phyloP scores from a whole-genome alignment of 2,797 vertebrate species.

The Sebastes flavidus region DNA sequence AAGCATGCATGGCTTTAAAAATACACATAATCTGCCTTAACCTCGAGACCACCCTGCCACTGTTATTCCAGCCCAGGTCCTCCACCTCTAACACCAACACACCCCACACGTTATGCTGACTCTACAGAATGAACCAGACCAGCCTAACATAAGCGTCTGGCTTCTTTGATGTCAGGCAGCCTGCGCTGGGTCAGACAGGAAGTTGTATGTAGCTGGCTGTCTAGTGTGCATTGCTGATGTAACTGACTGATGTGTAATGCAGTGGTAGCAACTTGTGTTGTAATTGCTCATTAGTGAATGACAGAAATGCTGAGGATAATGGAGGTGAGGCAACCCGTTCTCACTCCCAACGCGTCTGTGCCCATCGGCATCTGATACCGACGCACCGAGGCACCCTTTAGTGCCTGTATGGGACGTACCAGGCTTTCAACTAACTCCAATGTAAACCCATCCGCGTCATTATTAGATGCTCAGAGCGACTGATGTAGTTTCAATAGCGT shows the following conservation, averaged over 20 bases:
- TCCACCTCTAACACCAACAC: slow-evolving; percentile 10
- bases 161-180: neutral
- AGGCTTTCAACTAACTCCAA: neutral
- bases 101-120: slow-evolving; percentile 22
- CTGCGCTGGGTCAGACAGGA: neutral
- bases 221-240: neutral
- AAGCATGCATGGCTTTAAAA: neutral
- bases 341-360: too few species aligned
- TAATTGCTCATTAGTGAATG: neutral
- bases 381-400: too few species aligned
- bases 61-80: slow-evolving; percentile 25
- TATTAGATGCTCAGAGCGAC: neutral
- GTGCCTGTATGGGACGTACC: too few species aligned
- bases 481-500: neutral
- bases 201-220: neutral
- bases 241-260: neutral
- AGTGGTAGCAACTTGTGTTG: neutral
- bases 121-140: slow-evolving; percentile 1
- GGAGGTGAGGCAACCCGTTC: neutral
- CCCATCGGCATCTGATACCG: too few species aligned
- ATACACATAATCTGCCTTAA: neutral
- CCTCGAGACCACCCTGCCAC: slow-evolving; percentile 35
- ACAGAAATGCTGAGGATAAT: neutral
- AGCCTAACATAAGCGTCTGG: neutral
- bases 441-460: rapidly evolving